A percentile compares a stretch with the other conserved stretches of the same genome.
phyloP scores from a whole-genome alignment of 2,113 vertebrate genomes.

The Melanocharis versteri region DNA sequence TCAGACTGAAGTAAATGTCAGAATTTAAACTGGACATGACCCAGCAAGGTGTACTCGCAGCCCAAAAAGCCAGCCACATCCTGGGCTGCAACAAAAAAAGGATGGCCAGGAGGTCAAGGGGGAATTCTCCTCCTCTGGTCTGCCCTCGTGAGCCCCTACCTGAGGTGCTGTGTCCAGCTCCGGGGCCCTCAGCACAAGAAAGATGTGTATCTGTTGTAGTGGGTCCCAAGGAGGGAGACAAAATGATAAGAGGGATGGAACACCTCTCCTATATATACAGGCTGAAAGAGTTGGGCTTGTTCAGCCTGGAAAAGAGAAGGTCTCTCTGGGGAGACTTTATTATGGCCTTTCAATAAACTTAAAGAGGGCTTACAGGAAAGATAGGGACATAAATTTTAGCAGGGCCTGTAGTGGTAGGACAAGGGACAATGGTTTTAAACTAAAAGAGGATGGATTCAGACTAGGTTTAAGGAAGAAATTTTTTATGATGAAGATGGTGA shows the following conservation, averaged over 20 bases:
- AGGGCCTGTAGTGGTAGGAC: neutral
- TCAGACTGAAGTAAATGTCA: neutral
- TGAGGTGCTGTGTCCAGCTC: neutral
- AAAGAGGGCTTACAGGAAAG: neutral
- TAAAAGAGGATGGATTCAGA: neutral
- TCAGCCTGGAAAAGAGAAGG: neutral
- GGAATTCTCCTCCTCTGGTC: fast-evolving
- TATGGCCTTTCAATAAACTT: neutral
- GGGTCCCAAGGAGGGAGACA: neutral
- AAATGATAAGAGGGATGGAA: neutral
- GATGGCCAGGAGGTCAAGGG: fast-evolving
- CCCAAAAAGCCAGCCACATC: neutral
- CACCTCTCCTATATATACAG: neutral
- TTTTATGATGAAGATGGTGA: neutral
- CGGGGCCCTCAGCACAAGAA: neutral
- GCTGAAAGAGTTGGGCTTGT: neutral
- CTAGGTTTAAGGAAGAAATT: neutral
- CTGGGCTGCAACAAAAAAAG: neutral
- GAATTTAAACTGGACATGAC: neutral
- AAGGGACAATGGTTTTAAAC: neutral
- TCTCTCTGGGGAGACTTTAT: no score
- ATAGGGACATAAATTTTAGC: neutral
- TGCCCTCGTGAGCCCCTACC: neutral
- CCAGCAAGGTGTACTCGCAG: fast-evolving
- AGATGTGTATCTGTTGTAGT: neutral